Evolutionary conservation across 2,113 vertebrate species (phyloP), one percentile per base, ranked within the genome.

Genomic region (Lichenostomus cassidix): DNA sequence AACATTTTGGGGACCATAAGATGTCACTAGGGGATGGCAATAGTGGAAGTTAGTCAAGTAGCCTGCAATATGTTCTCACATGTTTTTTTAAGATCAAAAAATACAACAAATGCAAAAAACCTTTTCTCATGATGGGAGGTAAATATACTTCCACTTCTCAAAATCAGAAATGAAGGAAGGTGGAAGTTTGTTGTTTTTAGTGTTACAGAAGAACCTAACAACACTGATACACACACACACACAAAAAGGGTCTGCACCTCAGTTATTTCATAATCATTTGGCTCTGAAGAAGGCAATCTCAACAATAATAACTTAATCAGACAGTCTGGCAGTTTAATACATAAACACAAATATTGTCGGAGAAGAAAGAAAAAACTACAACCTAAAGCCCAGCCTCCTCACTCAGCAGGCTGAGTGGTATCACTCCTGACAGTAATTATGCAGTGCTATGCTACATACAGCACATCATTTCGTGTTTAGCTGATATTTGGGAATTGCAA

Each of bases 401-500:
- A 49, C n/a, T 89, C 50, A 63, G 35, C 29, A 89, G 33, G 19
- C 64, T 81, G 89, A 91, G 81, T 71, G 28, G 16, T 91, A 77
- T 92, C 69, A 89, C 18, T 81, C 46, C 53, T 92, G 80, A 84
- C 69, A 78, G 56, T 91, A 95, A 96, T 95, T 89, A 92, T 22
- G 68, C 0, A 3, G 56, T 92, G 29, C n/a, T 83, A 20, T 83
- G 56, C 44, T 81, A 75, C 56, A 64, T 55, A 39, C 41, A 75
- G 49, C 39, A 53, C 41, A 60, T 78, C 65, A 71, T 70, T 76
- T 65, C 71, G 39, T 65, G 41, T 89, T 93, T 79, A 76, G 65
- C 4, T 95, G 83, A 58, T 78, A 75, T 71, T 89, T 91, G 49
- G 46, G 55, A 84, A 71, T 62, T 73, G 59, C 52, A 75, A 56